Evolutionary conservation across 2,888 invertebrate genomes (phyloP), one percentile per base, ranked within the genome.

Genomic region (Cylindroiulus punctatus): DNA sequence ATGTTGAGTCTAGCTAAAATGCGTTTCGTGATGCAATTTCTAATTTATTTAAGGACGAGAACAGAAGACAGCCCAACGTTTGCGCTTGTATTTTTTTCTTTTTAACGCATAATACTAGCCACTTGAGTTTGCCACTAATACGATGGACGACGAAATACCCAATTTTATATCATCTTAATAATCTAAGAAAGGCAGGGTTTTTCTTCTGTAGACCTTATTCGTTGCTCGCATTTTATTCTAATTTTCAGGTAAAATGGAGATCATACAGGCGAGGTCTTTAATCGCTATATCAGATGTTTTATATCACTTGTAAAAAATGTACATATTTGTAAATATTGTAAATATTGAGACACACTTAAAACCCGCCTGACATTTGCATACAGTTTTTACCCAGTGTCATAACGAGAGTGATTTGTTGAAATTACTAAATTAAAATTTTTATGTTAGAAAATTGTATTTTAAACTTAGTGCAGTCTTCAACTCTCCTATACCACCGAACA

Each of bases 271-370:
- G 12, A 65, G 65, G 26, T 12, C 65, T 65, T 65, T 26, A 26
- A 26, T 65, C 26, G 65, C 65, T 22, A 65, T 26, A 26, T 10
- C 65, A 65, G 65, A 65, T 26, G 26, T 57, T 65, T 12, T 12
- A 65, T n/a, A 65, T 65, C 65, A 12, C 14, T 65, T 65, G 65
- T 65, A 65, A 26, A 65, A 26, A 65, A 22, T 65, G 65, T 65
- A 65, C 22, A 65, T 65, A 65, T 22, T 65, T 65, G 65, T 65
- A 65, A 22, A 65, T 65, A 22, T 65, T 65, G 65, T 65, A 65
- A 65, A 26, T 65, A 65, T 10, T 26, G 26, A 65, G 65, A 26
- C 5, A 22, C 65, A 65, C 22, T 22, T 65, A n/a, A n/a, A 65
- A 65, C 22, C 65, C 65, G 65, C 65, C 65, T n/a, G n/a, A 2